A percentile compares a stretch with the other conserved stretches of the same genome.
Conservation (phyloP, 2,888 invertebrate genomes). For the Coenonympha glycerion region DNA sequence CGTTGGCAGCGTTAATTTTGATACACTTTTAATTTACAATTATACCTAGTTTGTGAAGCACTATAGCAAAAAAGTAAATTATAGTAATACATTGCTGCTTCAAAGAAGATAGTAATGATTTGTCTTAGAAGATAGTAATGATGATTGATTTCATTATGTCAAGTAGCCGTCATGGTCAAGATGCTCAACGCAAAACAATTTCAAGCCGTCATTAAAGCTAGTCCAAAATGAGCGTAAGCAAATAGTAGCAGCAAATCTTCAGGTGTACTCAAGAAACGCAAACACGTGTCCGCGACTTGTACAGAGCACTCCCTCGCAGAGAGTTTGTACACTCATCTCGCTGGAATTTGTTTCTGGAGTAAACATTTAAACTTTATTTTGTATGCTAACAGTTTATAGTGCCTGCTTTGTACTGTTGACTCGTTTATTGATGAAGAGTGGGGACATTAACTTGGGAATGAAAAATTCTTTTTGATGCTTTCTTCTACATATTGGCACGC, state of each 20-base stretch:
- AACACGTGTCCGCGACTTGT: slow-evolving; percentile 8
- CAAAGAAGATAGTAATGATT: too few species aligned
- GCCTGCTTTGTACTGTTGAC: slow-evolving; percentile 1
- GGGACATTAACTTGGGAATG: too few species aligned
- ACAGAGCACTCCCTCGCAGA: not conserved
- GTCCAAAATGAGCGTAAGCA: not conserved
- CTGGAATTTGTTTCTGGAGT: slow-evolving; percentile 13
- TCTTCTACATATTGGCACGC: too few species aligned
- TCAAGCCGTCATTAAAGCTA: not conserved
- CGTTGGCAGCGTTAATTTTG: too few species aligned
- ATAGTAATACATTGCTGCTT: too few species aligned
- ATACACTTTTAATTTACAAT: too few species aligned
- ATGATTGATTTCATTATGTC: too few species aligned
- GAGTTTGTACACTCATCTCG: slow-evolving; percentile 4
- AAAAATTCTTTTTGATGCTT: not conserved
- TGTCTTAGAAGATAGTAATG: too few species aligned
- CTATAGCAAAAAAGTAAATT: too few species aligned
- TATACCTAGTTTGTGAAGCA: too few species aligned
- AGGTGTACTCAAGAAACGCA: slow-evolving; percentile 4
- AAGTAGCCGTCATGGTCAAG: too few species aligned
- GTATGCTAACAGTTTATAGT: slow-evolving; percentile 4
- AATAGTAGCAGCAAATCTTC: slow-evolving; percentile 12
- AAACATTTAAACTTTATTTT: slow-evolving; percentile 15
- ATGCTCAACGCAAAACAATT: not conserved
- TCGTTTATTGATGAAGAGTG: not conserved